These are phyloP conservation scores for Trichogramma evanescens DNA, from an alignment of 2,888 invertebrate species.

Conservation along the genomic window DNA sequence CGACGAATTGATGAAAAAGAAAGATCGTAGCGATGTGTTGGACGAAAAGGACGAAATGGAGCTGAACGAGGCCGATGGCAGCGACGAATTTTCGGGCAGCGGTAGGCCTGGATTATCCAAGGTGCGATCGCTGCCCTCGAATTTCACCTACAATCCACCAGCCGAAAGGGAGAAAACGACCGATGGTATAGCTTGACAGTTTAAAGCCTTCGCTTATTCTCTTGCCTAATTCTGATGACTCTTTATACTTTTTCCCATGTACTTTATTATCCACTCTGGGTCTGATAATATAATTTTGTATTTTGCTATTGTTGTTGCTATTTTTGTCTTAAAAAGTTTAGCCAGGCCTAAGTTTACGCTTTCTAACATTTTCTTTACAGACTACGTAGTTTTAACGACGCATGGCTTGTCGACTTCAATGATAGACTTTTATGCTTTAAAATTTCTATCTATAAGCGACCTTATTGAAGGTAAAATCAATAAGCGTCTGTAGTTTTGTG, in stretches of 20 bases:
- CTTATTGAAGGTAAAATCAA: slow-evolving; percentile 21
- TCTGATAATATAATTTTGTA: too few species aligned
- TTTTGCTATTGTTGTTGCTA: background rate
- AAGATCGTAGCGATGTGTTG: slow-evolving; percentile 45
- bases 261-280: background rate
- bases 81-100: slow-evolving; percentile 28
- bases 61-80: slow-evolving; percentile 51
- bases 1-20: slow-evolving; percentile 39
- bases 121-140: slow-evolving; percentile 74
- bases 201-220: background rate
- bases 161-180: slow-evolving; percentile 40
- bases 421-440: slow-evolving; percentile 21
- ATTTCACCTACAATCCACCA: slow-evolving; percentile 77
- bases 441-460: slow-evolving; percentile 19
- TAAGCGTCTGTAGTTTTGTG: slow-evolving; percentile 2
- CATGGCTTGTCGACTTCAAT: slow-evolving; percentile 21
- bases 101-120: slow-evolving; percentile 41
- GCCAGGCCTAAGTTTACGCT: background rate
- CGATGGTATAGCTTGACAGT: slow-evolving; percentile 28
- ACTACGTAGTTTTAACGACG: slow-evolving; percentile 17
- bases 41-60: slow-evolving; percentile 45
- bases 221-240: background rate
- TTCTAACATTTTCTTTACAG: slow-evolving; percentile 10
- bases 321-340: background rate
- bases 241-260: background rate